Percentiles rank a stretch among this genome's conserved stretches.
Conservation (phyloP, 2,113 vertebrate species). For the Pycnonotus jocosus region DNA sequence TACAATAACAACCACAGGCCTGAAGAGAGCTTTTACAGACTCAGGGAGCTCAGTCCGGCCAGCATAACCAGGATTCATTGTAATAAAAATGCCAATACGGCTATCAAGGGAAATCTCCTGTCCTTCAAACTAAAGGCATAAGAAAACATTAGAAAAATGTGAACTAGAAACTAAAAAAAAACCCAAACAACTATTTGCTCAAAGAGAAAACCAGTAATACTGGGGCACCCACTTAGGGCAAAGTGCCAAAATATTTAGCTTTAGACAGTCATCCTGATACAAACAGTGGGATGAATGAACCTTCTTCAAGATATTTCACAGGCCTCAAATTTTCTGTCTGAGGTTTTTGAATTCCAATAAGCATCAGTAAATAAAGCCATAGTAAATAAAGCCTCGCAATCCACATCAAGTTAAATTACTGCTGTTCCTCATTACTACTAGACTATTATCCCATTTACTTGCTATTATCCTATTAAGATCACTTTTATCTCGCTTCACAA, state of each 20-base stretch:
- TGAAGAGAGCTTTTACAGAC: slow-evolving; percentile 94
- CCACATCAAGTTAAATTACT: not conserved
- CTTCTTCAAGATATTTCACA: not conserved
- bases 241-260: not conserved
- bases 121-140: slow-evolving; percentile 84
- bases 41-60: slow-evolving; percentile 94
- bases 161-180: not conserved
- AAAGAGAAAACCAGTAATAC: not conserved
- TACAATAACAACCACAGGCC: slow-evolving; percentile 93
- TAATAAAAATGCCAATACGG: slow-evolving; percentile 95
- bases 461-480: not conserved
- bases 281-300: not conserved
- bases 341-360: not conserved
- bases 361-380: not conserved
- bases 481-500: not conserved
- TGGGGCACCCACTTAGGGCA: not conserved
- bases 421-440: not conserved
- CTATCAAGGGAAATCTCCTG: slow-evolving; percentile 87
- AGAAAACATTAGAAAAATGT: not conserved
- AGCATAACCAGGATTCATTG: slow-evolving; percentile 97
- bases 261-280: not conserved
- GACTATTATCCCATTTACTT: not conserved
- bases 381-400: not conserved
- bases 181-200: not conserved
- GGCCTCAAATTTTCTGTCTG: not conserved